Percentiles rank a stretch among this genome's conserved stretches.
Conservation (phyloP, 1,140 invertebrate species). For the Ostrea edulis region DNA sequence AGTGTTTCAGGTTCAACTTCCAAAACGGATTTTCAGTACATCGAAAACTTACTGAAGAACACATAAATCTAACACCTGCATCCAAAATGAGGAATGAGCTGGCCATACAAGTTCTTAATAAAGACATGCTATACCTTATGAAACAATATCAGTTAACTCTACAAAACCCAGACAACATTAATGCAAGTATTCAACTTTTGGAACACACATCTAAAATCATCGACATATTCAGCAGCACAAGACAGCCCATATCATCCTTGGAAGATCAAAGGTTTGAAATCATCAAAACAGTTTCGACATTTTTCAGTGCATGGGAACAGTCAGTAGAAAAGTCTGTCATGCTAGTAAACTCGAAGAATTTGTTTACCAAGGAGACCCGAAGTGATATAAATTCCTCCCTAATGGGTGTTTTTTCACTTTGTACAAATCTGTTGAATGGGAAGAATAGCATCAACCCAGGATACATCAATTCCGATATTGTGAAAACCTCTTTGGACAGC, state of each 20-base stretch:
- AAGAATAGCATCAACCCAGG: slow-evolving; percentile 25
- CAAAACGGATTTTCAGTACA: slow-evolving; percentile 36
- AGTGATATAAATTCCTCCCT: slow-evolving; percentile 31
- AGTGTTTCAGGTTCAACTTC: slow-evolving; percentile 38
- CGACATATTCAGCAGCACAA: slow-evolving; percentile 18
- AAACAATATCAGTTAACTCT: slow-evolving; percentile 42
- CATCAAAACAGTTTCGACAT: not conserved
- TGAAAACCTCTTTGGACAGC: slow-evolving; percentile 31
- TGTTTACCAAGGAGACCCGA: slow-evolving; percentile 19
- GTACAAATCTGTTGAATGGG: not conserved
- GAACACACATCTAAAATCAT: slow-evolving; percentile 23
- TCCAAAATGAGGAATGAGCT: slow-evolving; percentile 56
- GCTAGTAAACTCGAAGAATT: not conserved
- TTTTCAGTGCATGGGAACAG: slow-evolving; percentile 37
- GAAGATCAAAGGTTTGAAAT: slow-evolving; percentile 20
- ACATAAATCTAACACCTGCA: slow-evolving; percentile 51
- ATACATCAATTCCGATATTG: slow-evolving; percentile 26
- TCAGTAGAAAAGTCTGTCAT: slow-evolving; percentile 8
- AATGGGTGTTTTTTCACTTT: slow-evolving; percentile 30
- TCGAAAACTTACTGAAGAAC: slow-evolving; percentile 49
- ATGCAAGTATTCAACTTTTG: no score
- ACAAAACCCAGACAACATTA: no score
- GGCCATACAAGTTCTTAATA: slow-evolving; percentile 53
- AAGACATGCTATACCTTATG: slow-evolving; percentile 49
- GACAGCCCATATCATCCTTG: slow-evolving; percentile 1